phyloP scores from a whole-genome alignment of 2,113 vertebrate genomes.

The Alligator sinensis region DNA sequence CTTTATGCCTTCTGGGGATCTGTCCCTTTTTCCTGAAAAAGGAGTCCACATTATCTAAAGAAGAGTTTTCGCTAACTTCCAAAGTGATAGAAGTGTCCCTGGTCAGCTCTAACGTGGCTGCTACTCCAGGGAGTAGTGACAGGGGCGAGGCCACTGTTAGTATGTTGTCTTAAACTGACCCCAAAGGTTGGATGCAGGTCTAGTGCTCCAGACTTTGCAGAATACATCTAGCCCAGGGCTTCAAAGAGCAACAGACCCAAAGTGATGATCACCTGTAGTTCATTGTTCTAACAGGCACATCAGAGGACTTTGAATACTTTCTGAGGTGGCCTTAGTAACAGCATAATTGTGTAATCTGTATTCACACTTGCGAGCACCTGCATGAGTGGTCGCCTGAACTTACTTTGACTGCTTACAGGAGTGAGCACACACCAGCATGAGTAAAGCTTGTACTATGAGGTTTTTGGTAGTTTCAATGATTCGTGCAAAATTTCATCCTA shows the following conservation, averaged over 20 bases:
- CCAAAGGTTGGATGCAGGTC: background rate
- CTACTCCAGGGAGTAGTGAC: background rate
- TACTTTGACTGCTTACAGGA: background rate
- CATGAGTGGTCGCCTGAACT: fast-evolving
- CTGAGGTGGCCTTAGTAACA: background rate
- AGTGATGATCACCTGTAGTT: background rate
- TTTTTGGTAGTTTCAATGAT: background rate
- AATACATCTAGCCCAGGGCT: background rate
- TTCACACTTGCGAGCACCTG: background rate
- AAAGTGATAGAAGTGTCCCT: background rate
- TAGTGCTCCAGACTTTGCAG: background rate
- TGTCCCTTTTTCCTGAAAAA: background rate
- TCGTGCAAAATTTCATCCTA: background rate
- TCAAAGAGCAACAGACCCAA: background rate
- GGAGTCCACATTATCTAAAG: background rate
- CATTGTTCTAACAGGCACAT: background rate
- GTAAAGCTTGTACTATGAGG: background rate
- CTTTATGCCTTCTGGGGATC: background rate
- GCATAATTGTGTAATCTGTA: fast-evolving
- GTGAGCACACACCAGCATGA: background rate
- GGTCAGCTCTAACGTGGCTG: background rate
- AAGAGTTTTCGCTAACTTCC: background rate
- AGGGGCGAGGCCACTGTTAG: background rate
- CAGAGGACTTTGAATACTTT: background rate
- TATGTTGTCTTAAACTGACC: background rate